phyloP scores from a whole-genome alignment of 2,113 vertebrate genomes.

The Melozone crissalis region DNA sequence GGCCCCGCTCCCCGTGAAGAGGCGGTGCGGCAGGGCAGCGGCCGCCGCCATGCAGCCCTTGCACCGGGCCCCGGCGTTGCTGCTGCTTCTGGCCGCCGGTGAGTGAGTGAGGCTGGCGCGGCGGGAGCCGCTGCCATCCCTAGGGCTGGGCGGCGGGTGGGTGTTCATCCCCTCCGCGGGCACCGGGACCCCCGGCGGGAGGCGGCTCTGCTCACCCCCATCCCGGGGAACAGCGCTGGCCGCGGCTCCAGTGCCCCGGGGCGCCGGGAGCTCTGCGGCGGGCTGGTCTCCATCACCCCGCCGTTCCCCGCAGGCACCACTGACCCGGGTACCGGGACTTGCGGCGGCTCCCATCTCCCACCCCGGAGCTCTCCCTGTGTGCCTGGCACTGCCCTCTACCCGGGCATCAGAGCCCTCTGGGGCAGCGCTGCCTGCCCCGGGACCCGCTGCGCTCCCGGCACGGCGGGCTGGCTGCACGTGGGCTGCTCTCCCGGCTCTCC shows the following conservation, averaged over 20 bases:
- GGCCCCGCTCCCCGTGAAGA: constrained; percentile 42
- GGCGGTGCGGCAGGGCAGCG: constrained; percentile 35
- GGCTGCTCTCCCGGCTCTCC: background rate
- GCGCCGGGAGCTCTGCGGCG: background rate
- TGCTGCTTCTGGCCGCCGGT: background rate
- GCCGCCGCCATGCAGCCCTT: constrained; percentile 35
- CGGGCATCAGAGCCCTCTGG: background rate
- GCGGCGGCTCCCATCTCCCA: no score
- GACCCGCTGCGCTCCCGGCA: background rate
- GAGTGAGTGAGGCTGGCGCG: background rate
- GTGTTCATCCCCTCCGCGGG: background rate
- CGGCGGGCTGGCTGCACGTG: background rate
- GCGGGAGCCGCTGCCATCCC: background rate
- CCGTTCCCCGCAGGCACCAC: rapidly evolving
- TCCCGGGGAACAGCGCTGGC: background rate
- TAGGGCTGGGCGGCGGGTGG: background rate
- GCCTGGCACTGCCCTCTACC: background rate
- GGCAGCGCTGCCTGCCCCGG: no score
- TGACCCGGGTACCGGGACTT: background rate
- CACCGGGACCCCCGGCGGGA: background rate
- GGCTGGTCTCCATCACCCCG: background rate
- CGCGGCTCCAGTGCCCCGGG: rapidly evolving
- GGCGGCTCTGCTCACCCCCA: background rate
- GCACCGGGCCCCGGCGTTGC: background rate
- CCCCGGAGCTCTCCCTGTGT: background rate